Evolutionary conservation across 2,888 invertebrate species (phyloP), one percentile per base, ranked within the genome.

Genomic region (Hermodice carunculata): DNA sequence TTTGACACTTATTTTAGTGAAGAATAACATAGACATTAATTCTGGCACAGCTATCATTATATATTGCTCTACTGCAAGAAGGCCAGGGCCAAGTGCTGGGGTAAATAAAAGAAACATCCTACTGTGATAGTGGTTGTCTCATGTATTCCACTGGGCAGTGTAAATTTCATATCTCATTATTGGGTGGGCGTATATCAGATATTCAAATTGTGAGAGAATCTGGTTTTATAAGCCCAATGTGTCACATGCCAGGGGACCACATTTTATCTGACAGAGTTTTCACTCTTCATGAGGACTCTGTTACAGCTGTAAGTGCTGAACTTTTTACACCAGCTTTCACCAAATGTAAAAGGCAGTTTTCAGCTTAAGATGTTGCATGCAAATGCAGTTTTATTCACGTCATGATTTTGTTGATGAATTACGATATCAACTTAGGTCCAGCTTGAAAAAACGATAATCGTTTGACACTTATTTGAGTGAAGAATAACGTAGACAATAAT

Each of bases 201-300:
- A n/a, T 43, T 48, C 73, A 66, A 22, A 65, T 74, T 58, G 69
- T 67, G 6, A 24, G 67, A 11, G 28, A 46, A 3, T 71, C 68
- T 3, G 68, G 69, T 1, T 73, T 67, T 46, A 64, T 74, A 26
- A 19, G 8, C 24, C 31, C 40, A 1, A 57, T 58, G 8, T 64
- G 58, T 11, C 71, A 71, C 56, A 32, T 49, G 3, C 72, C 66
- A 37, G 70, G 64, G 24, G 71, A 73, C 57, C 68, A 71, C 43
- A 67, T 74, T 43, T 46, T 74, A n/a, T 72, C 70, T 11, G 73
- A 74, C 29, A 42, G 71, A n/a, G 69, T 65, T 3, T 74, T 74
- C 46, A 70, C 70, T 3, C 37, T 74, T 1, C 32, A 70, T n/a
- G 67, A 73, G 26, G 74, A 74, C 28, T 67, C 73, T 66, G 70